A percentile compares a stretch with the other conserved stretches of the same genome.
These are phyloP conservation scores for Aleadryas rufinucha DNA, from an alignment of 2,113 vertebrate genomes.

Conservation along the genomic window DNA sequence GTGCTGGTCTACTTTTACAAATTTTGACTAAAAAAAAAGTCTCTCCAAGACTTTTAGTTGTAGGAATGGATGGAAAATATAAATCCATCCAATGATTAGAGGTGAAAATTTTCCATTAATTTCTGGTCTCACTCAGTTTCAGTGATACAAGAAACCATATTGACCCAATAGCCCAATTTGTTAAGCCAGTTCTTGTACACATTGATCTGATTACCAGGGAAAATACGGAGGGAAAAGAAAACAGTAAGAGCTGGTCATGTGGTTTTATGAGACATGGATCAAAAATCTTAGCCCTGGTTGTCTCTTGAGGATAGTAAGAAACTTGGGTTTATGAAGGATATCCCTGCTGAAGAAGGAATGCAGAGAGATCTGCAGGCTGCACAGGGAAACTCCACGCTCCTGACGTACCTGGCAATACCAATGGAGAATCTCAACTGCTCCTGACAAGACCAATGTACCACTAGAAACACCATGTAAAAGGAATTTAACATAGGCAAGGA, in stretches of 20 bases:
- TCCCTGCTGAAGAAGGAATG: neutral
- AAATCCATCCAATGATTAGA: neutral
- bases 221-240: conserved; percentile 24
- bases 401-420: accelerated
- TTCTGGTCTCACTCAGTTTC: neutral
- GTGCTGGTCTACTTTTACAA: neutral
- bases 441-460: neutral
- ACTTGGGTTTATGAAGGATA: neutral
- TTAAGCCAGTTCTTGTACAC: neutral
- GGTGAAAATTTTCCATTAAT: conserved; percentile 32
- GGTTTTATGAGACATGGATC: neutral
- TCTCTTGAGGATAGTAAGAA: neutral
- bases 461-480: neutral
- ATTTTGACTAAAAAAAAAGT: neutral
- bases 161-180: conserved; percentile 9
- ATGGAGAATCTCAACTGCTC: neutral
- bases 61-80: neutral
- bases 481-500: neutral
- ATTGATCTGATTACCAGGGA: conserved; percentile 13
- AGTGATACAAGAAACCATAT: neutral
- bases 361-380: neutral
- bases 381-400: neutral
- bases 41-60: neutral
- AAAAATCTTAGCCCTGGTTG: neutral
- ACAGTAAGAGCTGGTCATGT: neutral